phyloP scores from a whole-genome alignment of 2,113 vertebrate genomes.

The Brevimyrus niger region DNA sequence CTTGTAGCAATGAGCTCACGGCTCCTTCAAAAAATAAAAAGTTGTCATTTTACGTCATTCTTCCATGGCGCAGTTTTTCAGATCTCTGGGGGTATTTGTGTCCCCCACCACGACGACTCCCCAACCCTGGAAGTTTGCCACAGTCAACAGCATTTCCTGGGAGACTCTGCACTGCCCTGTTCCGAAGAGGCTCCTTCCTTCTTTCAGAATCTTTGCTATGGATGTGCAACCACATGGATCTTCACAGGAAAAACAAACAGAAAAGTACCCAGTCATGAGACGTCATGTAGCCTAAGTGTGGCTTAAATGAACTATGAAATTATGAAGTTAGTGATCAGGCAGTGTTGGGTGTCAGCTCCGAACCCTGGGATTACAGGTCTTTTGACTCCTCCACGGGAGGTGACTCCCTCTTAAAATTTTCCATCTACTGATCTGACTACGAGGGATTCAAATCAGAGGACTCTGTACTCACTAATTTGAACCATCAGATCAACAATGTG shows the following conservation, averaged over 20 bases:
- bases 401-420: background rate
- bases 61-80: background rate
- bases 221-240: background rate
- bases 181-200: background rate
- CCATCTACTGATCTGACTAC: background rate
- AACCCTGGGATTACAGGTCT: background rate
- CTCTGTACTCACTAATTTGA: background rate
- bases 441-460: background rate
- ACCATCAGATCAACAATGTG: background rate
- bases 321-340: background rate
- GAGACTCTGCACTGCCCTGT: background rate
- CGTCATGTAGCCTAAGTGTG: too few relatives aligned
- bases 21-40: background rate
- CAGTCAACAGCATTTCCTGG: background rate
- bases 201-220: background rate
- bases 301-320: background rate
- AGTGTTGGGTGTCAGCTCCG: background rate
- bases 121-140: background rate
- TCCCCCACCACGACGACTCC: background rate
- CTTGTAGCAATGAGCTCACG: background rate
- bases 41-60: background rate
- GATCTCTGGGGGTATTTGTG: background rate
- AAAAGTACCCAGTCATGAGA: too few relatives aligned
- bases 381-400: background rate
- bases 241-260: background rate